A percentile compares a stretch with the other conserved stretches of the same genome.
Evolutionary conservation across 2,797 vertebrate genomes (phyloP).

Genomic region (Gallinago solitaria): DNA sequence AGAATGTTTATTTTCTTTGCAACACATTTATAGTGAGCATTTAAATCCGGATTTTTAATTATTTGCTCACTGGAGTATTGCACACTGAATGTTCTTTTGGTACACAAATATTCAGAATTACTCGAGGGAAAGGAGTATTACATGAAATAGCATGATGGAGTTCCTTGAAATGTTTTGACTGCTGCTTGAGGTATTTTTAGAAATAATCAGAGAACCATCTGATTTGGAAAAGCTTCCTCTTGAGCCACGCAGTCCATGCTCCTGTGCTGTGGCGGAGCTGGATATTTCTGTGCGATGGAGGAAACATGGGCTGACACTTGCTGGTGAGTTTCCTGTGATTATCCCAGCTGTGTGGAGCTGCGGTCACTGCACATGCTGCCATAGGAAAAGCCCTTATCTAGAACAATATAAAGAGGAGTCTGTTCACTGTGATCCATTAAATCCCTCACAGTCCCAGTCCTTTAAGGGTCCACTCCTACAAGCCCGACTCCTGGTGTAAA

Average conservation of each 20-base stretch:
- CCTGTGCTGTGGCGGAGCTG: neutral
- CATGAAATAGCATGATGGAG: neutral
- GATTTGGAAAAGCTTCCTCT: neutral
- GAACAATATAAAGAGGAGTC: neutral
- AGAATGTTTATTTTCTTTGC: neutral
- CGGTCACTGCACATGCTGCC: neutral
- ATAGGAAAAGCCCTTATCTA: neutral
- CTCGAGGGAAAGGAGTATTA: neutral
- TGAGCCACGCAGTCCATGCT: neutral
- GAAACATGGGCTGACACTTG: neutral
- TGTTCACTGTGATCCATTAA: neutral
- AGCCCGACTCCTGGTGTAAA: neutral
- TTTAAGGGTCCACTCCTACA: neutral
- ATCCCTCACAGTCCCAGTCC: neutral
- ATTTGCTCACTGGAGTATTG: neutral
- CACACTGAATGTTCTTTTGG: neutral
- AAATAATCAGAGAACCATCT: neutral
- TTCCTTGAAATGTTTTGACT: constrained; percentile 41
- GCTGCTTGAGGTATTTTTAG: constrained; percentile 25
- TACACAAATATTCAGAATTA: neutral
- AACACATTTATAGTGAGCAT: neutral
- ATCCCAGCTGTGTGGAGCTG: neutral
- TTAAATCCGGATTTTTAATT: neutral
- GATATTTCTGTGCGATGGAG: neutral
- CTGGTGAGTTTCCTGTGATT: neutral